phyloP scores from a whole-genome alignment of 2,113 vertebrate genomes.

The Peromyscus maniculatus region DNA sequence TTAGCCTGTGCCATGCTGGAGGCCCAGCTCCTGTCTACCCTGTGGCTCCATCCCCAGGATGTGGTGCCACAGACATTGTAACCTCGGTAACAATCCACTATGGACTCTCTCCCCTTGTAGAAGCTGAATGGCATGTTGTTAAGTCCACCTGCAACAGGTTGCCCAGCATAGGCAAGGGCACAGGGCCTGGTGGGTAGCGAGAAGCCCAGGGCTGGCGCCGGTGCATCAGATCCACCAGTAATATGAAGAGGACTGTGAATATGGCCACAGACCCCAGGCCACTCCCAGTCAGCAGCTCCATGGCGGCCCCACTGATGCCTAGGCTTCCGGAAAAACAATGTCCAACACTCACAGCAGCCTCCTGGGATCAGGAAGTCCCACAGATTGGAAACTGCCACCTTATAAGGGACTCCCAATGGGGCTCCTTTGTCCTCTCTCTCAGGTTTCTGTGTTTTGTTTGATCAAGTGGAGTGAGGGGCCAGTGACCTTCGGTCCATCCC shows the following conservation, averaged over 20 bases:
- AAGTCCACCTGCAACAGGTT: conserved; percentile 83
- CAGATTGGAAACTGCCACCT: too few relatives aligned
- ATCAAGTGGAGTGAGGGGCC: background rate
- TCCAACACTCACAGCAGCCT: background rate
- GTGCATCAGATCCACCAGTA: conserved; percentile 85
- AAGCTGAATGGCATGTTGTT: conserved; percentile 12
- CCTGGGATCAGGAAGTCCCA: background rate
- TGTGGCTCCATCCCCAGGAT: too few relatives aligned
- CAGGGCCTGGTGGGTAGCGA: conserved; percentile 81
- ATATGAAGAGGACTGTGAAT: conserved; percentile 70
- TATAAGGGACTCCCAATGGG: rapidly evolving
- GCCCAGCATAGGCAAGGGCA: conserved; percentile 79
- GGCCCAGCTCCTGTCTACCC: too few relatives aligned
- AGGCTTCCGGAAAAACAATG: background rate
- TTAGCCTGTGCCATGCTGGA: too few relatives aligned
- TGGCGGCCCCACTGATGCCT: rapidly evolving
- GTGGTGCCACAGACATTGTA: too few relatives aligned
- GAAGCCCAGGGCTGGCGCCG: conserved; percentile 1
- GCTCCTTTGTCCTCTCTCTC: background rate
- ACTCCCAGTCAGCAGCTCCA: conserved; percentile 21
- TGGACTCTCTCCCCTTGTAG: conserved; percentile 65
- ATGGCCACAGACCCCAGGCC: conserved; percentile 21
- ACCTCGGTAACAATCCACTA: too few relatives aligned
- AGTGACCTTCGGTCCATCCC: background rate
- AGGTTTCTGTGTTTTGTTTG: background rate